phyloP scores from a whole-genome alignment of 2,113 vertebrate species.

The Ammodytes dubius region DNA sequence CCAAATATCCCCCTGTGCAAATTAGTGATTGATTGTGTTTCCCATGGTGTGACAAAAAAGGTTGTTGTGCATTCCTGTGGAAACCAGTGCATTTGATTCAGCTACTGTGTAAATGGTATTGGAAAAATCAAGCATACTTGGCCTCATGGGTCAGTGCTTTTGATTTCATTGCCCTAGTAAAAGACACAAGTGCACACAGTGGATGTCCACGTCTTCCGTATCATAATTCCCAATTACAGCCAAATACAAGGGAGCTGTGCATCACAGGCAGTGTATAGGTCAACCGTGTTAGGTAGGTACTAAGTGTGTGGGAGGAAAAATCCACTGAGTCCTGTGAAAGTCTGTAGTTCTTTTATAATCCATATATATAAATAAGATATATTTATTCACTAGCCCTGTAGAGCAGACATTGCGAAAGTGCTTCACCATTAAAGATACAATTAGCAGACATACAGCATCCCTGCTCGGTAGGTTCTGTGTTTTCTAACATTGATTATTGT shows the following conservation, averaged over 20 bases:
- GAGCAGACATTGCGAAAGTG: neutral
- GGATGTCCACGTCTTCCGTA: constrained; percentile 42
- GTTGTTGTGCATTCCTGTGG: constrained; percentile 5
- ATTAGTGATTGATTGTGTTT: constrained; percentile 39
- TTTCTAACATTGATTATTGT: constrained; percentile 1
- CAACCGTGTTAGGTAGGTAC: constrained; percentile 40
- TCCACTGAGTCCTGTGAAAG: neutral
- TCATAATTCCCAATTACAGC: constrained; percentile 54
- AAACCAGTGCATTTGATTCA: constrained; percentile 51
- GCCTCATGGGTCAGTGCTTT: constrained; percentile 66
- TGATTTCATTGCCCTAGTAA: constrained; percentile 64
- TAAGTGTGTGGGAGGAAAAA: neutral
- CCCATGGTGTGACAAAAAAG: constrained; percentile 1
- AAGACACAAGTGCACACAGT: constrained; percentile 56
- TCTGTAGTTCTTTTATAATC: neutral
- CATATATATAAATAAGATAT: neutral
- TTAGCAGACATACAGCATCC: neutral
- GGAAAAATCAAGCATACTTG: constrained; percentile 51
- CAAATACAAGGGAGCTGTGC: constrained; percentile 39
- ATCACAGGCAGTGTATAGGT: constrained; percentile 44
- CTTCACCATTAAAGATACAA: constrained; percentile 16
- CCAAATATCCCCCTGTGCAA: neutral
- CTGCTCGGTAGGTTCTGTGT: constrained; percentile 2
- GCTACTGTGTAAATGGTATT: constrained; percentile 54
- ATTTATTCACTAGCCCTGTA: neutral